phyloP scores from a whole-genome alignment of 1,140 invertebrate species.

The Arctopsyche grandis region DNA sequence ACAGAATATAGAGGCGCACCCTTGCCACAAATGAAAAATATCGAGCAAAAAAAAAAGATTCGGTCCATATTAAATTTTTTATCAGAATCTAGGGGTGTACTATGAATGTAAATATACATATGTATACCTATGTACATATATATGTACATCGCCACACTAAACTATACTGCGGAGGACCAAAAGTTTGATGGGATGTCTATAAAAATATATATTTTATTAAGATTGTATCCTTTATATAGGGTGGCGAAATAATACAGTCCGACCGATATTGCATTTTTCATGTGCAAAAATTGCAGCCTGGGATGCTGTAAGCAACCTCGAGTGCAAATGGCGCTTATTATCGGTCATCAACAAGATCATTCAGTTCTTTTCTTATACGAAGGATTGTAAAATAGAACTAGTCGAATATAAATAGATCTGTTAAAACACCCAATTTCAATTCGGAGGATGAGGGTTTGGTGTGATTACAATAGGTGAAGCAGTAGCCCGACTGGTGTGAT shows the following conservation, averaged over 20 bases:
- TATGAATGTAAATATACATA: not conserved
- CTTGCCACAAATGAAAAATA: no score
- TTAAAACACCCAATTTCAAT: not conserved
- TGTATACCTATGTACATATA: not conserved
- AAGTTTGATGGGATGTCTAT: conserved; percentile 65
- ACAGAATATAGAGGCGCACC: no score
- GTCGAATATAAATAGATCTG: not conserved
- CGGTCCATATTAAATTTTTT: no score
- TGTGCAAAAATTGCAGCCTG: not conserved
- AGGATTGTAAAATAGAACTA: not conserved
- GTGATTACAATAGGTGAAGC: conserved; percentile 27
- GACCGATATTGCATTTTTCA: conserved; percentile 50
- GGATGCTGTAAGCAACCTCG: not conserved
- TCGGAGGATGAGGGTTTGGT: not conserved
- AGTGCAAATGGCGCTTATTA: not conserved
- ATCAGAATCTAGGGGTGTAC: not conserved
- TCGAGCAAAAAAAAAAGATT: no score
- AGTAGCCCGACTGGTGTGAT: conserved; percentile 35
- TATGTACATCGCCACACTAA: not conserved
- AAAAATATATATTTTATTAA: conserved; percentile 67
- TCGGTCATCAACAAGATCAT: not conserved
- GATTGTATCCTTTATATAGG: conserved; percentile 65
- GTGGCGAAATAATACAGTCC: conserved; percentile 59
- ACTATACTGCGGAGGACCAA: not conserved
- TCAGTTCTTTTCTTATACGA: not conserved